These are phyloP conservation scores for Malthinus seriepunctatus DNA, from an alignment of 2,888 invertebrate species.

Conservation along the genomic window DNA sequence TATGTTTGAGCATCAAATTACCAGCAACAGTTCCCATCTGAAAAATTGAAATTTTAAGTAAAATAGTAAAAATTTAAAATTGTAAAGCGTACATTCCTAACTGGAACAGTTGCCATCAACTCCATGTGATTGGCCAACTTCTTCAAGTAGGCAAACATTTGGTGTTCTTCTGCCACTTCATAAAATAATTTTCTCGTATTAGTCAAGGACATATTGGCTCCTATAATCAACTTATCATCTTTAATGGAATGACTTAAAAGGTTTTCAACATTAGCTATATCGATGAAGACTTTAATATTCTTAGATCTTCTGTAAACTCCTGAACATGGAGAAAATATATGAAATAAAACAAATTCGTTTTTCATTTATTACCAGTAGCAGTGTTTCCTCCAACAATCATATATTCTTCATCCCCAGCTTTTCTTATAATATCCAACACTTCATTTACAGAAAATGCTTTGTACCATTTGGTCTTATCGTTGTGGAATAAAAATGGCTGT, in stretches of 20 bases:
- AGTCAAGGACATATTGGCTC: conserved; percentile 63
- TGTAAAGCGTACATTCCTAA: conserved; percentile 67
- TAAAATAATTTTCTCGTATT: conserved; percentile 59
- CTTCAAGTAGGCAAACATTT: conserved; percentile 62
- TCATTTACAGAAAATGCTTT: background rate
- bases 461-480: background rate
- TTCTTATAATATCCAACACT: background rate
- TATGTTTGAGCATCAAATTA: conserved; percentile 71
- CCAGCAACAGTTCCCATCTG: conserved; percentile 73
- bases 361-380: conserved; percentile 15
- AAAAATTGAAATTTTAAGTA: background rate
- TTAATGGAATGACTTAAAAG: conserved; percentile 55
- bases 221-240: conserved; percentile 59
- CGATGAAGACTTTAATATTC: conserved; percentile 64
- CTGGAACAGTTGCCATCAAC: conserved; percentile 70
- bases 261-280: conserved; percentile 63
- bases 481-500: conserved; percentile 26
- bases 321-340: conserved; percentile 38
- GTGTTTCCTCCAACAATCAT: conserved; percentile 1
- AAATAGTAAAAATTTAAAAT: conserved; percentile 43
- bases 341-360: background rate
- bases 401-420: background rate
- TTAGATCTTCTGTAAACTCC: conserved; percentile 54
- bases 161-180: conserved; percentile 49
- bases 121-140: conserved; percentile 66